A percentile compares a stretch with the other conserved stretches of the same genome.
Evolutionary conservation across 2,888 invertebrate species (phyloP).

Genomic region (Rugalucina vietnamica): DNA sequence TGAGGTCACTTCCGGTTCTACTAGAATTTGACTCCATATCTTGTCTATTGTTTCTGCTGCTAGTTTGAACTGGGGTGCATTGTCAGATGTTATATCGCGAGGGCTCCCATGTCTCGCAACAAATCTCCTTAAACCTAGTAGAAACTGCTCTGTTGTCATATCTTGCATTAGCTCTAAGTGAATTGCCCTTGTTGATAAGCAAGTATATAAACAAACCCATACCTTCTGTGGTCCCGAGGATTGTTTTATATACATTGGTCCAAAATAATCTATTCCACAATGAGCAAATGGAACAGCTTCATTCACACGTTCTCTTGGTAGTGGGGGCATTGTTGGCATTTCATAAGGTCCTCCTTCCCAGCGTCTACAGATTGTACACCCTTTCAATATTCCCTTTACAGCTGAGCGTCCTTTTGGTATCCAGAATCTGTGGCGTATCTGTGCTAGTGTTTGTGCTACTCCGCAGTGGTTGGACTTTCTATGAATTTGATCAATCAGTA

Average conservation of each 20-base stretch:
- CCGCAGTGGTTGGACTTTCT: neutral
- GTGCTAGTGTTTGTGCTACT: neutral
- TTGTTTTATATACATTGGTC: constrained; percentile 4
- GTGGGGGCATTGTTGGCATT: neutral
- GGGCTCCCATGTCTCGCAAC: constrained; percentile 5
- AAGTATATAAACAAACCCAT: constrained; percentile 34
- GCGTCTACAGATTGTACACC: neutral
- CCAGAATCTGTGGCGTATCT: neutral
- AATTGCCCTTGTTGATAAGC: constrained; percentile 9
- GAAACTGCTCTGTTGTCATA: constrained; percentile 27
- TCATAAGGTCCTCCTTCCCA: neutral
- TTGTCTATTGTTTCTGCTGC: neutral
- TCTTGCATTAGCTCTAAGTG: constrained; percentile 39
- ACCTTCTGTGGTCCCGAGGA: constrained; percentile 18
- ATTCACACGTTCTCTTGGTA: neutral
- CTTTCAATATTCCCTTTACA: neutral
- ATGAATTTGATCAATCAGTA: neutral
- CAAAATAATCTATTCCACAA: neutral
- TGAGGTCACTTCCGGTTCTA: neutral
- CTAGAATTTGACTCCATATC: neutral
- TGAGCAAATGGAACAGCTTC: neutral
- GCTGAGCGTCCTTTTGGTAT: neutral
- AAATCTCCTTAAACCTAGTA: constrained; percentile 25
- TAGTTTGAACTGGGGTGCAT: constrained; percentile 5
- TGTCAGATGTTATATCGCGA: neutral